These are phyloP conservation scores for Dicyrtoma fusca DNA, from an alignment of 2,888 invertebrate species.

Conservation along the genomic window DNA sequence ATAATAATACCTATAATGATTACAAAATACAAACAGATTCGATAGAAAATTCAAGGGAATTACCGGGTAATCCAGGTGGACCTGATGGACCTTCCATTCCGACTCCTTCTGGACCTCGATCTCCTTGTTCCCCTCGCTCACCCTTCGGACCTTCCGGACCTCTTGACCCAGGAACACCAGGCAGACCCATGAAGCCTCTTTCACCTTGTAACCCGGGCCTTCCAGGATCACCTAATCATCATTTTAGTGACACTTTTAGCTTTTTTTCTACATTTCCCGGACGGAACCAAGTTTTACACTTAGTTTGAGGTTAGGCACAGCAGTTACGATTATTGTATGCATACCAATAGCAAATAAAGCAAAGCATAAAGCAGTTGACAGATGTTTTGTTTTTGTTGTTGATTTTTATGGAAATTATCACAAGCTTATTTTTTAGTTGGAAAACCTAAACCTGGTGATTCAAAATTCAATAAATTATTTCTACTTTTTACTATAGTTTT, in stretches of 20 bases:
- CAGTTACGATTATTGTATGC: not conserved
- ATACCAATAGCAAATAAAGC: not conserved
- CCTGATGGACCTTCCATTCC: slow-evolving; percentile 76
- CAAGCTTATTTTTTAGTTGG: too few relatives aligned
- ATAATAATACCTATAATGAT: not conserved
- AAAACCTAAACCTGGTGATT: too few relatives aligned
- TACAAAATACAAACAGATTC: not conserved
- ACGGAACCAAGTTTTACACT: too few relatives aligned
- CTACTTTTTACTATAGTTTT: too few relatives aligned
- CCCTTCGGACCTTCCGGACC: slow-evolving; percentile 69
- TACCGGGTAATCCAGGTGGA: slow-evolving; percentile 71
- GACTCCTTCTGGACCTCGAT: slow-evolving; percentile 71
- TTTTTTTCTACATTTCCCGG: not conserved
- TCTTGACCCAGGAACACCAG: slow-evolving; percentile 65
- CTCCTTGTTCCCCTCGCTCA: slow-evolving; percentile 74
- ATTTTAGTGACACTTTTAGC: slow-evolving; percentile 5
- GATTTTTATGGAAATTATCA: too few relatives aligned
- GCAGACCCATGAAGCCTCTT: slow-evolving; percentile 69
- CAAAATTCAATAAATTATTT: too few relatives aligned
- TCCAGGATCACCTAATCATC: slow-evolving; percentile 69
- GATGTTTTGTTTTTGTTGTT: too few relatives aligned
- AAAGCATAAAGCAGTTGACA: not conserved
- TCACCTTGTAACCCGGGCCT: slow-evolving; percentile 69
- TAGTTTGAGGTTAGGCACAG: slow-evolving; percentile 13
- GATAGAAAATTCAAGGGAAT: slow-evolving; percentile 33